Evolutionary conservation across 2,113 vertebrate species (phyloP).

Genomic region (Hypanus sabinus): DNA sequence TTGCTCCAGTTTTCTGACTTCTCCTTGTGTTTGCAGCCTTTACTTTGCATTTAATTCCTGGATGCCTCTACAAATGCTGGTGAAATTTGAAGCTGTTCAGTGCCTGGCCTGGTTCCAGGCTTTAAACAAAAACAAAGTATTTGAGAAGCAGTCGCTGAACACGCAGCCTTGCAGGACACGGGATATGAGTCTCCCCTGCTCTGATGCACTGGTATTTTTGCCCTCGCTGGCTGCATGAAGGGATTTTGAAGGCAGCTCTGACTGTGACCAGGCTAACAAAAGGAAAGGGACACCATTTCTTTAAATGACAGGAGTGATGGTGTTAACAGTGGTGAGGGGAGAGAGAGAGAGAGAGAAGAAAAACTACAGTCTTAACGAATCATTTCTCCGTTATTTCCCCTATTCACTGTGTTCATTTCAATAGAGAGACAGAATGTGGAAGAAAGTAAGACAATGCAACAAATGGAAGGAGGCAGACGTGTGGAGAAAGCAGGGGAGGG

Average conservation of each 20-base stretch:
- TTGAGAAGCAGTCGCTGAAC: not conserved
- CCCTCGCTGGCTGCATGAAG: not conserved
- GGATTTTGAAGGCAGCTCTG: not conserved
- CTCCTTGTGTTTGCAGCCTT: not conserved
- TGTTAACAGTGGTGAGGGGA: not conserved
- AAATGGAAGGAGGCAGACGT: not conserved
- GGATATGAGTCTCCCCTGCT: not conserved
- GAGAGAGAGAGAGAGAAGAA: not conserved
- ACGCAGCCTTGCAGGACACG: not conserved
- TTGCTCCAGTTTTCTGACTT: not conserved
- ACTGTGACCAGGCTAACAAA: not conserved
- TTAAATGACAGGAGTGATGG: not conserved
- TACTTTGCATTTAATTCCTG: not conserved
- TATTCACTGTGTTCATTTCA: not conserved
- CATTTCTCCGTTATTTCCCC: not conserved
- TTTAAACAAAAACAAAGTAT: constrained; percentile 30
- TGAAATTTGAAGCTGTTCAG: constrained; percentile 33
- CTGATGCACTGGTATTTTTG: not conserved
- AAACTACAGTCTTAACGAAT: not conserved
- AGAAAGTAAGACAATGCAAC: not conserved
- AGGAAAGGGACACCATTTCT: too few species aligned
- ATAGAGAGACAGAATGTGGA: not conserved
- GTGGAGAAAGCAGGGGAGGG: not conserved
- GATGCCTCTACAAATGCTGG: constrained; percentile 5
- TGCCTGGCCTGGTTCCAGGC: constrained; percentile 1